Evolutionary conservation across 2,888 invertebrate genomes (phyloP).

Genomic region (Philopedon plagiatum): DNA sequence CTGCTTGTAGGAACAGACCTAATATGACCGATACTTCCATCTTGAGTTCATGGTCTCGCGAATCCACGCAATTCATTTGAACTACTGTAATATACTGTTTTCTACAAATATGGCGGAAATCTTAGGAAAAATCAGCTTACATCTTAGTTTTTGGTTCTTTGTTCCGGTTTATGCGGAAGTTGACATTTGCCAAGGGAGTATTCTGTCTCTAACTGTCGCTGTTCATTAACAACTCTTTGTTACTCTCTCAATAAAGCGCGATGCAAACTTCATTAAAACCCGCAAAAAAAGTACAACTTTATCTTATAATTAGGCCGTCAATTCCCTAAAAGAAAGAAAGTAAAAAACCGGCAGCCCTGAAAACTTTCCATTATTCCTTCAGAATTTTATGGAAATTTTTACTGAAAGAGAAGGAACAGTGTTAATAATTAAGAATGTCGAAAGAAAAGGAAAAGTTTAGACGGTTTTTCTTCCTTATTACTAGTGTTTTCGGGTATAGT

Average conservation of each 20-base stretch:
- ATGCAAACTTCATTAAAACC: conserved; percentile 1
- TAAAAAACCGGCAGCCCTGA: conserved; percentile 19
- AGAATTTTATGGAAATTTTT: conserved; percentile 27
- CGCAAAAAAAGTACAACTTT: conserved; percentile 9
- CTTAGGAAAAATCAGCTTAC: too few relatives aligned
- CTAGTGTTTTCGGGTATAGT: background rate
- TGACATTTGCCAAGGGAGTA: too few relatives aligned
- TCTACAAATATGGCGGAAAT: too few relatives aligned
- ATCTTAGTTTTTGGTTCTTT: too few relatives aligned
- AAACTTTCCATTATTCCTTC: conserved; percentile 20
- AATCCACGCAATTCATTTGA: too few relatives aligned
- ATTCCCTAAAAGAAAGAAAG: conserved; percentile 15
- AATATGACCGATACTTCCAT: too few relatives aligned
- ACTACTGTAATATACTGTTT: too few relatives aligned
- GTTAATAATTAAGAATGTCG: conserved; percentile 30
- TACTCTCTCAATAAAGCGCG: background rate
- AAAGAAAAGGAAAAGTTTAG: conserved; percentile 30
- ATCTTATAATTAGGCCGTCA: conserved; percentile 33
- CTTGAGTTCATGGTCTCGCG: too few relatives aligned
- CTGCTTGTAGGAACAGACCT: too few relatives aligned
- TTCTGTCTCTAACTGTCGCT: too few relatives aligned
- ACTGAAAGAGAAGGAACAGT: conserved; percentile 5
- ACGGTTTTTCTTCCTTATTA: conserved; percentile 25
- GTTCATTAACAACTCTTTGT: too few relatives aligned
- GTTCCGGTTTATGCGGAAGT: too few relatives aligned